phyloP scores from a whole-genome alignment of 2,888 invertebrate genomes.

The Homarus gammarus region DNA sequence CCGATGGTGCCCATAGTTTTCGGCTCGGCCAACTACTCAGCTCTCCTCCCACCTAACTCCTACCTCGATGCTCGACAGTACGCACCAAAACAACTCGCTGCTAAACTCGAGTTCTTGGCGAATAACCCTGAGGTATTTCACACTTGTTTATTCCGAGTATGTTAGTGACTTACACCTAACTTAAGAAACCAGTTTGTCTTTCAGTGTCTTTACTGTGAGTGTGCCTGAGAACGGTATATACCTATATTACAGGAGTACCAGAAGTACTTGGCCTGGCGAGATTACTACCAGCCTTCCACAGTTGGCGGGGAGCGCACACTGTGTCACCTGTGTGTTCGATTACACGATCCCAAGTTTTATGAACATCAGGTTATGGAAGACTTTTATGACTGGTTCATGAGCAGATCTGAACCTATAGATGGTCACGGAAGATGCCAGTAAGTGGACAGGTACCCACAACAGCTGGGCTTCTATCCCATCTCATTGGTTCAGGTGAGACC shows the following conservation, averaged over 20 bases:
- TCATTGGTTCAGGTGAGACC: too few relatives aligned
- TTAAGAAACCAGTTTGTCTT: not conserved
- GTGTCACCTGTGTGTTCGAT: conserved; percentile 59
- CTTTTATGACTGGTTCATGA: conserved; percentile 59
- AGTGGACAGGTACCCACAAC: too few relatives aligned
- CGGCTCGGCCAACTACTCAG: conserved; percentile 59
- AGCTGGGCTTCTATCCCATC: too few relatives aligned
- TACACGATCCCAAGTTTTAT: conserved; percentile 55
- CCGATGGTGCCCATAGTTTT: conserved; percentile 68
- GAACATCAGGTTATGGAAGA: conserved; percentile 42
- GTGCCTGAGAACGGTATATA: too few relatives aligned
- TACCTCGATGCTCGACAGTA: conserved; percentile 59
- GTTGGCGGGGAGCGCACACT: conserved; percentile 33
- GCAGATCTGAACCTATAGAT: not conserved
- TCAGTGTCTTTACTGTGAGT: too few relatives aligned
- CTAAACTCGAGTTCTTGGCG: not conserved
- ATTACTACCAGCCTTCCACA: conserved; percentile 48
- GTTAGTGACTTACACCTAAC: not conserved
- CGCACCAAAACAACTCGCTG: conserved; percentile 59
- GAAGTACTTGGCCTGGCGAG: conserved; percentile 41
- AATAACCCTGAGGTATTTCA: conserved; percentile 30
- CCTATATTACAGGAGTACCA: conserved; percentile 45
- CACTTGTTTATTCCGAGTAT: not conserved
- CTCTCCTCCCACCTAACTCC: conserved; percentile 53
- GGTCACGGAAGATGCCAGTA: not conserved